Conservation (phyloP, 2,888 invertebrate genomes). For the Pachymerium ferrugineum region DNA sequence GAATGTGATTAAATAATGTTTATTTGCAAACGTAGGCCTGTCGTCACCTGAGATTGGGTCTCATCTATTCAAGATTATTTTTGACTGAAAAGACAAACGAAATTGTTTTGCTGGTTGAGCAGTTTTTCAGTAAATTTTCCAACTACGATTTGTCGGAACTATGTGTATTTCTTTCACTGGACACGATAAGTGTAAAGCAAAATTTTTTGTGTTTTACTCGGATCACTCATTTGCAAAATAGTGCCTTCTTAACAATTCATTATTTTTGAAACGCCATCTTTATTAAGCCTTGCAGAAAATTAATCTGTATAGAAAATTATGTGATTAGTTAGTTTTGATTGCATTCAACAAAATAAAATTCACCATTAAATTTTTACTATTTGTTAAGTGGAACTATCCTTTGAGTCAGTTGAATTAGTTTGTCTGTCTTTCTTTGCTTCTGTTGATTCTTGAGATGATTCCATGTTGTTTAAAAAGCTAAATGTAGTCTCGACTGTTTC, state of each 20-base stretch:
- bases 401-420: constrained; percentile 30
- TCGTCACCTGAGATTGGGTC: constrained; percentile 1
- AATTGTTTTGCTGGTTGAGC: not conserved
- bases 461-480: constrained; percentile 37
- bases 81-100: not conserved
- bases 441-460: constrained; percentile 37
- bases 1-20: constrained; percentile 15
- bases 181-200: too few species aligned
- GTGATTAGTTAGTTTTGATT: not conserved
- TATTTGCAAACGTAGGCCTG: not conserved
- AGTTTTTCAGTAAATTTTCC: not conserved
- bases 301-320: too few species aligned
- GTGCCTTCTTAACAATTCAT: too few species aligned
- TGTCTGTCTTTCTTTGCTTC: constrained; percentile 21
- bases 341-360: too few species aligned
- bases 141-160: too few species aligned
- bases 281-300: too few species aligned
- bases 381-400: constrained; percentile 27
- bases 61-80: not conserved
- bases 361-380: not conserved
- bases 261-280: too few species aligned
- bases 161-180: too few species aligned
- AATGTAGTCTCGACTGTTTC: constrained; percentile 35
- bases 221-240: too few species aligned
- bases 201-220: too few species aligned